Percentiles rank a stretch among this genome's conserved stretches.
phyloP scores from a whole-genome alignment of 2,888 invertebrate species.

The Lycophotia porphyrea region DNA sequence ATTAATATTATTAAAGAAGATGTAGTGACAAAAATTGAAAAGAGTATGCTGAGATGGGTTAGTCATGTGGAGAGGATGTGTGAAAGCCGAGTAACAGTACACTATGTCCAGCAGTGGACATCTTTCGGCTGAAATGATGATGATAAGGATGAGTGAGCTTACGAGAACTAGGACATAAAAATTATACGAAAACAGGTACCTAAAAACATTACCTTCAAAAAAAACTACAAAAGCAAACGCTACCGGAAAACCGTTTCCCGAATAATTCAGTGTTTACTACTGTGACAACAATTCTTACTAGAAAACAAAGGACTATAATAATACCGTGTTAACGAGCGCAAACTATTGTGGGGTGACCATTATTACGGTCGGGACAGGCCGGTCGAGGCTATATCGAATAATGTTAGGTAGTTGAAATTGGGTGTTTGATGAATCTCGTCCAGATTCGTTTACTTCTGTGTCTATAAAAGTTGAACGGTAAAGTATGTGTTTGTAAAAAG shows the following conservation, averaged over 20 bases:
- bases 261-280: conserved; percentile 49
- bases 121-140: no score
- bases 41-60: no score
- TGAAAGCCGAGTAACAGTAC: no score
- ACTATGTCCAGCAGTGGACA: no score
- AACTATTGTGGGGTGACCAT: conserved; percentile 61
- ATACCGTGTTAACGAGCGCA: conserved; percentile 54
- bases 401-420: conserved; percentile 30
- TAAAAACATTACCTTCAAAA: conserved; percentile 8
- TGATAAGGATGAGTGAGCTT: no score
- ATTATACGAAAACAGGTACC: background rate
- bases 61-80: no score
- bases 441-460: background rate
- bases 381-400: conserved; percentile 47
- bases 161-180: background rate
- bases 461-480: background rate
- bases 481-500: background rate
- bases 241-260: conserved; percentile 40
- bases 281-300: conserved; percentile 49
- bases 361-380: conserved; percentile 49
- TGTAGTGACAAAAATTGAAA: no score
- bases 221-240: conserved; percentile 19
- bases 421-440: conserved; percentile 20
- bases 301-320: conserved; percentile 59
- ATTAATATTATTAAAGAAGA: no score